Evolutionary conservation across 2,113 vertebrate species (phyloP).

Genomic region (Hemibagrus wyckioides): DNA sequence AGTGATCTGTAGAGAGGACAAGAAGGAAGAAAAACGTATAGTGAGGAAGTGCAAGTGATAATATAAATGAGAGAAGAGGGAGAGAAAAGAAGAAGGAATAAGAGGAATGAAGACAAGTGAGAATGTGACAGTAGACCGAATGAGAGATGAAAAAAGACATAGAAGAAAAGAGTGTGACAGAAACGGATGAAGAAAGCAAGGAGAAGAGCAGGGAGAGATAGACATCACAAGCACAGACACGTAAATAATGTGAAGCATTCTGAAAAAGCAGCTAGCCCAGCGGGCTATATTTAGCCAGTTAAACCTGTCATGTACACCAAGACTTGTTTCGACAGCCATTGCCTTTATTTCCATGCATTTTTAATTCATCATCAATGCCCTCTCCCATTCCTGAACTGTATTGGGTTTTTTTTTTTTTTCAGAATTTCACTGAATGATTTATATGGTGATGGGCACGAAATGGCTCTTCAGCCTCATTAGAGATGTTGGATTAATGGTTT

Average conservation of each 20-base stretch:
- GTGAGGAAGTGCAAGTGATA: not conserved
- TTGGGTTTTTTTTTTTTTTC: slow-evolving; percentile 7
- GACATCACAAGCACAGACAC: slow-evolving; percentile 72
- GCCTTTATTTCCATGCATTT: slow-evolving; percentile 54
- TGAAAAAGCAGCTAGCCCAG: slow-evolving; percentile 74
- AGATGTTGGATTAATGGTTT: slow-evolving; percentile 41
- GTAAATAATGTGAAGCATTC: slow-evolving; percentile 79
- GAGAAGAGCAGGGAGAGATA: slow-evolving; percentile 24
- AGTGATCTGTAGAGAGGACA: slow-evolving; percentile 55
- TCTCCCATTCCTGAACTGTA: not conserved
- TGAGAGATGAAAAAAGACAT: slow-evolving; percentile 62
- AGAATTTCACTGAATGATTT: slow-evolving; percentile 46
- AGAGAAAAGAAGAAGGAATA: slow-evolving; percentile 49
- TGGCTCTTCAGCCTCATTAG: slow-evolving; percentile 49
- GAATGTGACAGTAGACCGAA: slow-evolving; percentile 54
- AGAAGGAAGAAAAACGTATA: not conserved
- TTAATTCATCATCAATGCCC: slow-evolving; percentile 59
- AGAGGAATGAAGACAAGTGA: slow-evolving; percentile 43
- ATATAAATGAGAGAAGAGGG: slow-evolving; percentile 36
- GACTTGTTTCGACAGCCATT: slow-evolving; percentile 71
- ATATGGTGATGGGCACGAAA: slow-evolving; percentile 44
- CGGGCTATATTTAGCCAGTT: slow-evolving; percentile 78
- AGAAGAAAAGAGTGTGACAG: slow-evolving; percentile 52
- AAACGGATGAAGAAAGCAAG: slow-evolving; percentile 36
- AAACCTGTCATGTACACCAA: slow-evolving; percentile 73